Base-by-base conservation (phyloP, 2,888 invertebrate genomes). In the Erannis defoliaria region DNA sequence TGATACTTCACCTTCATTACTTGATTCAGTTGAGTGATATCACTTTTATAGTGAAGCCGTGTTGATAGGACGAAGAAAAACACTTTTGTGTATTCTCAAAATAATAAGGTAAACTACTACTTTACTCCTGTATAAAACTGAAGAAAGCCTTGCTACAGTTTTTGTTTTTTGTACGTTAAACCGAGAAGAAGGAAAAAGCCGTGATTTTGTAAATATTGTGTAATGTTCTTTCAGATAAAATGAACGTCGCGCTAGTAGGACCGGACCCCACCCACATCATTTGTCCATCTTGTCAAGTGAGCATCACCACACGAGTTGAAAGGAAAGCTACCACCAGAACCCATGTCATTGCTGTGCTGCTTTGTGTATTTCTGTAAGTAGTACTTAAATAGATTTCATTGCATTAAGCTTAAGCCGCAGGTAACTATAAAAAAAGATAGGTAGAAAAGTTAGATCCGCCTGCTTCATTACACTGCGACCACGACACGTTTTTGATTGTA, bases 231-330 rank as follows among this genome's bases (percentile, higher is more conserved):
- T 19, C 57, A 65, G 63, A 40, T 37, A 45, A 6, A 26, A 64
- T 66, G 60, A 66, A 51, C 50, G 40, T 66, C 43, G 48, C 59
- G 18, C 10, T 59, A 4, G 62, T 93, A 40, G 94, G 94, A 0
- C 88, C 93, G 0, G 77, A 85, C 0, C 89, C 94, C 0, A 69
- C 85, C 21, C 75, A 82, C 16, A 67, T 90, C 1, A 73, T 83
- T 21, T 94, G 94, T 63, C 93, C 91, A 0, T 87, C 88, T 2
- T 94, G 94, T 63, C 81, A 84, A 1, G 84, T 86, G 1, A 85
- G 78, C 29, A 83, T 93, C 9, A 73, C 85, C 9, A 93, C 93
- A 0, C 78, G 83, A 21, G 73, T 93, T 9, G 79, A 85, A 29
- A 77, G 71, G 35, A 87, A 83, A 40, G 74, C 94, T 6, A 92